phyloP scores from a whole-genome alignment of 2,797 vertebrate species.

The Ficedula albicollis region DNA sequence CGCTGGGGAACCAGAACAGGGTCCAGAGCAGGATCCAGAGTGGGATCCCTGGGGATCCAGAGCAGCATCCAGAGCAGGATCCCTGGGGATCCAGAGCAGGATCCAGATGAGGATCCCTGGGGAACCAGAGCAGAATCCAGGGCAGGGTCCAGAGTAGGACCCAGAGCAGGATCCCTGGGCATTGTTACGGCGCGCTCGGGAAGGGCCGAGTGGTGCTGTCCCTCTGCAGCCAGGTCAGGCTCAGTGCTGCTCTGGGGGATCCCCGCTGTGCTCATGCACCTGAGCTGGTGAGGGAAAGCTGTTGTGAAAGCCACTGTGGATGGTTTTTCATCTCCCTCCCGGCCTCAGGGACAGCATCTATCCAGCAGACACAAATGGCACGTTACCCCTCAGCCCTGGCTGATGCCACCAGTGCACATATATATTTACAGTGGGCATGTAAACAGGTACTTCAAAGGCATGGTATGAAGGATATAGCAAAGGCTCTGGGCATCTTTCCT shows the following conservation, averaged over 20 bases:
- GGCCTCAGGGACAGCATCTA: not conserved
- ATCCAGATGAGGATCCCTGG: no score
- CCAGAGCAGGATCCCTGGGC: not conserved
- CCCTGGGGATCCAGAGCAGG: not conserved
- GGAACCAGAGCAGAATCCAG: no score
- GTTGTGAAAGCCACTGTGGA: not conserved
- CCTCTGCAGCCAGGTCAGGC: not conserved
- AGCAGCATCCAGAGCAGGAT: not conserved
- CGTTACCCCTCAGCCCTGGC: not conserved
- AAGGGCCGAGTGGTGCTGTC: rapidly evolving
- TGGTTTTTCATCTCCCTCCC: not conserved
- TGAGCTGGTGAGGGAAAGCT: not conserved
- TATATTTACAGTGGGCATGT: not conserved
- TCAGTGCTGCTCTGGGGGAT: not conserved
- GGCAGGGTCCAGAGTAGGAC: no score
- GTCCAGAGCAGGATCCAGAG: not conserved
- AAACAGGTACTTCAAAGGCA: not conserved
- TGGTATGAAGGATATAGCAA: not conserved
- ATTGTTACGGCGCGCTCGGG: rapidly evolving
- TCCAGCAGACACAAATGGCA: not conserved
- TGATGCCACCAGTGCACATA: not conserved
- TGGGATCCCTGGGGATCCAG: not conserved
- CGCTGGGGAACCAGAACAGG: not conserved
- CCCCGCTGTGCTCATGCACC: not conserved
- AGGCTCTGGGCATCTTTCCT: not conserved